Conservation (phyloP, 2,888 invertebrate species). For the Meiosimyza platycephala region DNA sequence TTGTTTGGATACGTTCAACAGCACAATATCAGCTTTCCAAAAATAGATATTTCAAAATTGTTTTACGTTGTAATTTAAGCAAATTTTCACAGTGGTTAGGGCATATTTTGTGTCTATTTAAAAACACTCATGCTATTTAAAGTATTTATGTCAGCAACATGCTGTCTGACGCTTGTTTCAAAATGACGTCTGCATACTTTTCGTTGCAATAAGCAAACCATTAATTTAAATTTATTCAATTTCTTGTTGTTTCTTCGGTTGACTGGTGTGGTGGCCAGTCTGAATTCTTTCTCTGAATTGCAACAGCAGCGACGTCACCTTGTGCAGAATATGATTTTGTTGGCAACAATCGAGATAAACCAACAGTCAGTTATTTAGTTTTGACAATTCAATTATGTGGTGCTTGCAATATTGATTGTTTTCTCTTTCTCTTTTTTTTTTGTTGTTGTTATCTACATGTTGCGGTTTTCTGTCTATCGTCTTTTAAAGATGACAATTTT, state of each 20-base stretch:
- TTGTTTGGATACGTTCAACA: too few relatives aligned
- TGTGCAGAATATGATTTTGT: neutral
- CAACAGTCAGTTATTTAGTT: constrained; percentile 3
- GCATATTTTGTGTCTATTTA: too few relatives aligned
- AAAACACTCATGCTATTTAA: too few relatives aligned
- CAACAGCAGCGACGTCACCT: neutral
- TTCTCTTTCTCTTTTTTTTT: neutral
- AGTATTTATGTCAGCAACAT: too few relatives aligned
- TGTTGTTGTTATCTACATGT: neutral
- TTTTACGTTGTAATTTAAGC: too few relatives aligned
- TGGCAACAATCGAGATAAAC: neutral
- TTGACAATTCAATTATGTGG: constrained; percentile 6
- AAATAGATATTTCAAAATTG: too few relatives aligned
- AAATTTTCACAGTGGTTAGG: too few relatives aligned
- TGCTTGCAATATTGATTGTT: neutral
- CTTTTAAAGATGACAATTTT: too few relatives aligned
- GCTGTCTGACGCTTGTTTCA: too few relatives aligned
- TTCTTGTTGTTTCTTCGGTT: neutral
- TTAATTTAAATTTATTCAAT: constrained; percentile 13
- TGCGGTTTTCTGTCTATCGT: neutral
- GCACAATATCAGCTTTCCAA: too few relatives aligned
- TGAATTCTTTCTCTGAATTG: neutral
- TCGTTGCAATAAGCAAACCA: neutral
- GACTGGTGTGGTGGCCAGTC: neutral
- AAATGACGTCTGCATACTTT: neutral